These are phyloP conservation scores for Schrankia costaestrigalis DNA, from an alignment of 2,888 invertebrate genomes.

Conservation along the genomic window DNA sequence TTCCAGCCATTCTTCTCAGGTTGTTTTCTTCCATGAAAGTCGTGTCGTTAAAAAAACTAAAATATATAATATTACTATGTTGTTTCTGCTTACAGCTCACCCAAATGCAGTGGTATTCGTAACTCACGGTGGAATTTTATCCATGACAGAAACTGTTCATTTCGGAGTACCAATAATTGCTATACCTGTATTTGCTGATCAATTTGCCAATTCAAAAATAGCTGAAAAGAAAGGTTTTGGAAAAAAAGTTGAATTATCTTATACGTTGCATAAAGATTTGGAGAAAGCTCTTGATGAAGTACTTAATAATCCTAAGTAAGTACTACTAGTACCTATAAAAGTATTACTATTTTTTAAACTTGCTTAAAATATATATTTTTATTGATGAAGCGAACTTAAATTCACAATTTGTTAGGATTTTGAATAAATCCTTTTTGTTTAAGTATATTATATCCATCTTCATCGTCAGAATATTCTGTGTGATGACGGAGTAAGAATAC, in stretches of 20 bases:
- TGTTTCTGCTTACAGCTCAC: conserved; percentile 39
- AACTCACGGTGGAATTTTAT: conserved; percentile 50
- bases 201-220: conserved; percentile 49
- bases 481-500: too few relatives aligned
- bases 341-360: too few relatives aligned
- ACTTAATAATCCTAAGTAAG: conserved; percentile 23
- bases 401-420: too few relatives aligned
- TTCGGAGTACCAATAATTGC: conserved; percentile 52
- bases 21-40: too few relatives aligned
- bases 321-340: not conserved
- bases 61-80: not conserved
- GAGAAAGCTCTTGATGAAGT: conserved; percentile 41
- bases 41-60: too few relatives aligned
- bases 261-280: conserved; percentile 37
- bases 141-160: conserved; percentile 48
- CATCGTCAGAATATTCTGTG: too few relatives aligned
- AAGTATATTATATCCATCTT: too few relatives aligned
- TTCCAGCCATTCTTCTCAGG: too few relatives aligned
- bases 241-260: conserved; percentile 36
- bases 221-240: conserved; percentile 48
- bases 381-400: too few relatives aligned
- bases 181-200: conserved; percentile 51
- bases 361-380: too few relatives aligned
- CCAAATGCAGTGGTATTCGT: conserved; percentile 46
- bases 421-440: too few relatives aligned